These are phyloP conservation scores for Cylindroiulus punctatus DNA, from an alignment of 2,888 invertebrate species.

Conservation along the genomic window DNA sequence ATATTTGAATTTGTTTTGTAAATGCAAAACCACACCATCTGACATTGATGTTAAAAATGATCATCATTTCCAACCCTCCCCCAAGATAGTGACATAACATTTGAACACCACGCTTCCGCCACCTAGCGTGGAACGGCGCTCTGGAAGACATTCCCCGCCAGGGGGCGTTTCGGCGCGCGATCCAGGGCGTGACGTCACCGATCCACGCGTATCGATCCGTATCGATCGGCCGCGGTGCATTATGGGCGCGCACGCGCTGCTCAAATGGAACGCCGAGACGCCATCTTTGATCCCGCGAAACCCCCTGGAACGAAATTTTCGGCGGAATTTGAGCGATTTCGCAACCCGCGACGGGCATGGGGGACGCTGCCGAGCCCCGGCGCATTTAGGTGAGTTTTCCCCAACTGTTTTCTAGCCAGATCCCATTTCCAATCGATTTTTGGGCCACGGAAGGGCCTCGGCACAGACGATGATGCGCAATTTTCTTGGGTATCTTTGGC, in stretches of 20 bases:
- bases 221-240: not conserved
- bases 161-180: not conserved
- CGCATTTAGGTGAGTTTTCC: not conserved
- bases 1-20: too few species aligned
- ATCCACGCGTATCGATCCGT: not conserved
- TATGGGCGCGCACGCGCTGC: not conserved
- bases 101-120: too few species aligned
- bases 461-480: not conserved
- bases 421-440: not conserved
- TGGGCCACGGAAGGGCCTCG: not conserved
- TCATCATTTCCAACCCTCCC: too few species aligned
- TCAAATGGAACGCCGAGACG: not conserved
- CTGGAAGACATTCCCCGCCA: too few species aligned
- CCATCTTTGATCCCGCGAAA: not conserved
- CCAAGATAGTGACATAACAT: too few species aligned
- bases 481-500: not conserved
- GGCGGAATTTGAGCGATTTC: not conserved
- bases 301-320: not conserved
- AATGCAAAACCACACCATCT: too few species aligned
- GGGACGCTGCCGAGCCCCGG: not conserved
- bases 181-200: not conserved
- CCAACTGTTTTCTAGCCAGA: not conserved
- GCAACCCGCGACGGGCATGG: not conserved
- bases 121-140: too few species aligned
- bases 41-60: too few species aligned